Percentiles rank a stretch among this genome's conserved stretches.
These are phyloP conservation scores for Acrocera orbiculus DNA, from an alignment of 2,888 invertebrate species.

Conservation along the genomic window DNA sequence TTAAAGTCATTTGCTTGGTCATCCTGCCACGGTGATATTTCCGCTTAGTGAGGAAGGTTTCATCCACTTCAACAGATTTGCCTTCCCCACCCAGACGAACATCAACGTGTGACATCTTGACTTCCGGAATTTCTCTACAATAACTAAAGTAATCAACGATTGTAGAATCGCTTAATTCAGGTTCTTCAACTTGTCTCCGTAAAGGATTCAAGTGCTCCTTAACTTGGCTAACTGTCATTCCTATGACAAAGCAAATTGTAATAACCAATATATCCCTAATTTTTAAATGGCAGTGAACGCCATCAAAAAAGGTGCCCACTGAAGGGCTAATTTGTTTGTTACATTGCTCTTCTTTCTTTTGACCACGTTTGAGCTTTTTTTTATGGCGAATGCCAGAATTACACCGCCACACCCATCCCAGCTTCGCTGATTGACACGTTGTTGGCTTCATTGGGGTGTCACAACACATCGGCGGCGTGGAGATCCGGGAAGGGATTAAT, in stretches of 20 bases:
- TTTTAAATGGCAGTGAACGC: too few relatives aligned
- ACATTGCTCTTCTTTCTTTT: too few relatives aligned
- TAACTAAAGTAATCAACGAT: constrained; percentile 1
- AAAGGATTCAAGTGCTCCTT: background rate
- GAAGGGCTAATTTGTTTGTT: too few relatives aligned
- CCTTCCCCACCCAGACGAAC: constrained; percentile 2
- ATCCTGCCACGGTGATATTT: constrained; percentile 2
- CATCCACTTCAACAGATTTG: constrained; percentile 4
- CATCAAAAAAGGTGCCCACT: too few relatives aligned
- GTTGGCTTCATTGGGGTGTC: too few relatives aligned
- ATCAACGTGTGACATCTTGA: constrained; percentile 1
- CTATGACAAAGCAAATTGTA: background rate
- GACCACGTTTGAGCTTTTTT: too few relatives aligned
- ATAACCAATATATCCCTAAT: background rate
- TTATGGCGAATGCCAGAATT: too few relatives aligned
- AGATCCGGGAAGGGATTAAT: too few relatives aligned
- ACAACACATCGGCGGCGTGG: too few relatives aligned
- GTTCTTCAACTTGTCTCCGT: background rate
- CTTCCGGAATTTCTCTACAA: background rate
- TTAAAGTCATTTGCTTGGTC: background rate
- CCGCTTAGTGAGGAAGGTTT: constrained; percentile 3
- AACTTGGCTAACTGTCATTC: background rate
- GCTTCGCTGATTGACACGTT: too few relatives aligned
- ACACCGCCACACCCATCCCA: too few relatives aligned
- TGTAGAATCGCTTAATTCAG: background rate